Evolutionary conservation across 2,797 vertebrate species (phyloP), one percentile per base, ranked within the genome.

Genomic region (Eptatretus atami): DNA sequence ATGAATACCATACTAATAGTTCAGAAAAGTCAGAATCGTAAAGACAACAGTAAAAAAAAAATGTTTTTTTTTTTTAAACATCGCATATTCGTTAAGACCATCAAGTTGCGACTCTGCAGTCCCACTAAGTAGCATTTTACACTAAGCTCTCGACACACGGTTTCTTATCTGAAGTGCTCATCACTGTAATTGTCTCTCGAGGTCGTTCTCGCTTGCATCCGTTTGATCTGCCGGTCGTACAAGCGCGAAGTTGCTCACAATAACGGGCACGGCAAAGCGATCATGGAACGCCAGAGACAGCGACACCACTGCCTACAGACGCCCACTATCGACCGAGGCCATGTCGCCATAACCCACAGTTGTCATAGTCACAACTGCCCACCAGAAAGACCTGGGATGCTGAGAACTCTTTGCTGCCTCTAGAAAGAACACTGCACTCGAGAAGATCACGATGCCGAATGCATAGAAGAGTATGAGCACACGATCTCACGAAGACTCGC

Each of bases 231-330:
- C 57, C n/a, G 57, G n/a, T 61, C 57, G 12, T 61, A 61, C n/a
- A n/a, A 61, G 57, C n/a, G 57, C 25, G 57, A 61, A 61, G n/a
- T 61, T 61, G 57, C 25, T 61, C n/a, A 61, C 57, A 12, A 61
- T 61, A n/a, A 61, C 57, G 57, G 57, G 57, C 57, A 61, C 57
- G 57, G 57, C 57, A 61, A 25, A 10, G 57, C 57, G n/a, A 61
- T 61, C 57, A 61, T 61, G 57, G 57, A 9, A 61, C 57, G 57
- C 57, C 57, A 25, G 57, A 61, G 9, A 61, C 57, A 12, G 57
- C 57, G 57, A n/a, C 57, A 61, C 57, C n/a, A 10, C n/a, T n/a
- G 57, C 57, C 57, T 25, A 61, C n/a, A 61, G 10, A n/a, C 25
- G n/a, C n/a, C 57, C 57, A n/a, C 57, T 12, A 25, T 11, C 9